Evolutionary conservation across 2,888 invertebrate species (phyloP), one percentile per base, ranked within the genome.

Genomic region (Crossocerus cetratus): DNA sequence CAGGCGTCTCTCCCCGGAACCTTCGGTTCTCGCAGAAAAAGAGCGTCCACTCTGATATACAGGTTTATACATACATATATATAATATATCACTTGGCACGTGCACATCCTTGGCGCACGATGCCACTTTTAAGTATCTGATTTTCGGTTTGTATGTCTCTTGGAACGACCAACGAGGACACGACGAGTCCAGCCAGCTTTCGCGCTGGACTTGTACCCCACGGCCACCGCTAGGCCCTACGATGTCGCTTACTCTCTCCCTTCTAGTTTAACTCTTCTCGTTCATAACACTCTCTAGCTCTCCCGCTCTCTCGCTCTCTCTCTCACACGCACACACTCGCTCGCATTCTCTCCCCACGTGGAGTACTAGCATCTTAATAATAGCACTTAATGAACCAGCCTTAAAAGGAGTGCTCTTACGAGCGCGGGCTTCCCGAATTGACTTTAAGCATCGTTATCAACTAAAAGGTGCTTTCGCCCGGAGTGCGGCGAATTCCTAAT

Each of bases 21-120:
- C 69, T 69, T 72, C 72, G 69, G 66, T 76, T 82, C 68, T 72
- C 83, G 64, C 82, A 72, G n/a, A 49, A 49, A 71, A 78, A 78
- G 71, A 82, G 72, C 80, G 80, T 80, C 76, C 82, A 82, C 72
- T 73, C 78, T 76, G 80, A 82, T 82, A 78, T 80, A 82, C 80
- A 80, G 74, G 69, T 76, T 81, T 73, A 70, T 73, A 69, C 45
- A 21, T 57, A 45, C 42, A 54, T 56, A 18, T 22, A 65, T 76
- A 58, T 72, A 66, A 74, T 80, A 78, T 82, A 82, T 82, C 81
- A 82, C 81, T 82, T 80, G 81, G 82, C 82, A 82, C 82, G 81
- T 82, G 81, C 82, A 32, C 32, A 82, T 71, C 75, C 42, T 74
- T 16, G 49, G 49, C 70, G 76, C 81, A 82, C 81, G 80, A 78